Base-by-base conservation (phyloP, 2,113 vertebrate genomes). In the Marmota monax region DNA sequence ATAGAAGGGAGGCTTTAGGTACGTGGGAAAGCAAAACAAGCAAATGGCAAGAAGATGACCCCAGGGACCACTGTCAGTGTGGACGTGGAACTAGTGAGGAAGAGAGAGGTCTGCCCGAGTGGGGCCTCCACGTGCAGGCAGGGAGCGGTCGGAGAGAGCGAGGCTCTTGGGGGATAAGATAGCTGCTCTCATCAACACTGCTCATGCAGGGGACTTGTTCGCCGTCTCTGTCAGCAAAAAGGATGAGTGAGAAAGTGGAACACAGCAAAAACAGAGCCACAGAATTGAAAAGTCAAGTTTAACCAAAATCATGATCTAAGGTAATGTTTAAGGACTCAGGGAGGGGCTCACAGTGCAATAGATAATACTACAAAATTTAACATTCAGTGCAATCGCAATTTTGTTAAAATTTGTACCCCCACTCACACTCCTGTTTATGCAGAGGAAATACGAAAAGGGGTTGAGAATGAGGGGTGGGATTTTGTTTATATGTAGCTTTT, bases 401-500 rank as follows among this genome's bases (percentile, higher is more conserved):
- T 86, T 70, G 17, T 48, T n/a, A 39, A 53, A 85, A 79, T 16
- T 4, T 13, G 39, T 8, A 6, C 51, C 45, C 20, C 53, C 9
- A n/a, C 11, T 23, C 4, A 7, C 4, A 5, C 10, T 51, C 22
- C 39, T 12, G 27, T 18, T 72, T 48, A 39, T 12, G 7, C 37
- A 6, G 4, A 20, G 74, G 32, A 14, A 53, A 25, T 58, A 17
- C 58, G 76, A 74, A 34, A 17, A 84, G 13, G 7, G 53, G 2
- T 20, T 39, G 29, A 58, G 12, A 11, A 25, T 45, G 20, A 87
- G 39, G 34, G 53, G 27, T 37, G 34, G 51, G 32, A 11, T 42
- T 96, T 95, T 92, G 90, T 51, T 70, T 78, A 77, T 84, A 39
- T 32, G 1, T 20, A 29, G 42, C 53, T 92, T 97, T 84, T 93